Evolutionary conservation across 2,888 invertebrate species (phyloP).

Genomic region (Lottia scabra): DNA sequence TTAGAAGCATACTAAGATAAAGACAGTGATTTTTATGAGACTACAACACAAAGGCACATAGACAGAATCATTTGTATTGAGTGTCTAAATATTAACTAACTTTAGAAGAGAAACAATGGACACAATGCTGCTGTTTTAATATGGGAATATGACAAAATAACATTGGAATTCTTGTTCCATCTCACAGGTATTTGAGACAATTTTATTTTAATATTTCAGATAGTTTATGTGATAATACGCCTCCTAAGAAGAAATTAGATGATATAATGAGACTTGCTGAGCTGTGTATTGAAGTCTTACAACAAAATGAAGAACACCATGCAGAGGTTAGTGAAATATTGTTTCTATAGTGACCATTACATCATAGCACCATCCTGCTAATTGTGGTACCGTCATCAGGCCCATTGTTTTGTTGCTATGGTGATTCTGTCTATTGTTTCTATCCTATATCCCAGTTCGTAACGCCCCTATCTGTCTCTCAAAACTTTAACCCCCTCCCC

Average conservation of each 20-base stretch:
- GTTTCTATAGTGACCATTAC: background rate
- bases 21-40: too few species aligned
- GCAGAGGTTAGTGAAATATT: slow-evolving; percentile 85
- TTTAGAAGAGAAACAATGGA: too few species aligned
- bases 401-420: slow-evolving; percentile 10
- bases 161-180: too few species aligned
- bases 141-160: too few species aligned
- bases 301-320: slow-evolving; percentile 99
- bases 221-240: slow-evolving; percentile 59
- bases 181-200: too few species aligned
- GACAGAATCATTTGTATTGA: too few species aligned
- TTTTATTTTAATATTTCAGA: slow-evolving; percentile 30
- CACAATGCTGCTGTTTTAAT: too few species aligned
- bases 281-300: slow-evolving; percentile 96
- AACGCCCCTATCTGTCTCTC: background rate
- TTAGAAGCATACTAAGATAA: too few species aligned
- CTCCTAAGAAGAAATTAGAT: slow-evolving; percentile 76
- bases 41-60: too few species aligned
- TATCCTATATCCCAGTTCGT: background rate
- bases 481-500: background rate
- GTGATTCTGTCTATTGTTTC: background rate
- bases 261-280: slow-evolving; percentile 97
- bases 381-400: slow-evolving; percentile 8
- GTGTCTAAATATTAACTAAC: too few species aligned
- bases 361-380: background rate